Evolutionary conservation across 1,140 invertebrate species (phyloP).

Genomic region (Portunus trituberculatus): DNA sequence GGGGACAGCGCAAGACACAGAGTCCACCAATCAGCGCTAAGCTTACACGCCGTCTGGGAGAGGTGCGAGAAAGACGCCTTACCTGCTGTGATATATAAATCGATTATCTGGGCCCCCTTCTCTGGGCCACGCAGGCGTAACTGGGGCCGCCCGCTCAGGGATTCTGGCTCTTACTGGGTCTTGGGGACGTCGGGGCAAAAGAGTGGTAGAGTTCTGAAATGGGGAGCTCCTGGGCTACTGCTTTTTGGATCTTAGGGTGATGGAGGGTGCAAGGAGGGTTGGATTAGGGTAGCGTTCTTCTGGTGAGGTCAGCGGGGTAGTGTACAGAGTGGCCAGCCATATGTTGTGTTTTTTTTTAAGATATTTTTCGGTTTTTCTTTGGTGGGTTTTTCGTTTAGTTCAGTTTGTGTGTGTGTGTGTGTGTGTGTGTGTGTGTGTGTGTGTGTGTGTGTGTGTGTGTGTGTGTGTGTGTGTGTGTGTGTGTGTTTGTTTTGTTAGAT

Average conservation of each 20-base stretch:
- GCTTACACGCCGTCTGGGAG: constrained; percentile 58
- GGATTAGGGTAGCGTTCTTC: neutral
- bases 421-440: neutral
- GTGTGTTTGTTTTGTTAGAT: neutral
- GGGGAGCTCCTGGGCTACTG: too few species aligned
- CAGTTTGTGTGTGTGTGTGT: neutral
- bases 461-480: neutral
- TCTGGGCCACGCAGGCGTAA: constrained; percentile 41
- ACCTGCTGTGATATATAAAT: constrained; percentile 64
- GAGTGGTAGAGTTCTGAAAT: too few species aligned
- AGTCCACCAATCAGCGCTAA: constrained; percentile 63
- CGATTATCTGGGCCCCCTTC: constrained; percentile 40
- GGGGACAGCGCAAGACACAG: constrained; percentile 56
- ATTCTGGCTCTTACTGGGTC: neutral
- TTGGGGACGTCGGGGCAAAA: neutral
- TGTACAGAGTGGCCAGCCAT: neutral
- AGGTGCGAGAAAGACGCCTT: constrained; percentile 62
- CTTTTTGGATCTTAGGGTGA: too few species aligned
- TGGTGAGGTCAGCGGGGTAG: neutral
- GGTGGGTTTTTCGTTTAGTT: neutral
- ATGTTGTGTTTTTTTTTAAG: neutral
- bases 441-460: neutral
- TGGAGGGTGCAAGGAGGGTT: neutral
- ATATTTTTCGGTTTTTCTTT: neutral
- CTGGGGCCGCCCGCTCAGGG: neutral